Conservation (phyloP, 1,140 invertebrate species). For the Conus ventricosus region DNA sequence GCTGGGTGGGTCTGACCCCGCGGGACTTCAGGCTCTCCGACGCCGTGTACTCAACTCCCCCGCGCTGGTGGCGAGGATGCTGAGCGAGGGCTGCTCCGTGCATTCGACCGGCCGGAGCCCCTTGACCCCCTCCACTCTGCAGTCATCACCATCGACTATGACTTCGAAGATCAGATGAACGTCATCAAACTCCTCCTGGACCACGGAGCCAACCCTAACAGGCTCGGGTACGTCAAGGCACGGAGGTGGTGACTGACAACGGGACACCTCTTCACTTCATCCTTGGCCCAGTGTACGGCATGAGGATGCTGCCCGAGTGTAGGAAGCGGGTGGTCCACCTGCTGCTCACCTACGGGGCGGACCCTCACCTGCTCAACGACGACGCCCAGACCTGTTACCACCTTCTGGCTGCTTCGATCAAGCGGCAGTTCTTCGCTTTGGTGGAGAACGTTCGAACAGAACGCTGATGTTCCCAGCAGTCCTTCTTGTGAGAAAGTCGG, state of each 20-base stretch:
- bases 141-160: not conserved
- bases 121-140: not conserved
- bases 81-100: not conserved
- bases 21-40: not conserved
- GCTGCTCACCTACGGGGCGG: not conserved
- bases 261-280: not conserved
- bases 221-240: not conserved
- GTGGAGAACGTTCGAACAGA: not conserved
- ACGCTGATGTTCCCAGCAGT: no score
- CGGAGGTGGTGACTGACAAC: not conserved
- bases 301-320: not conserved
- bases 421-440: not conserved
- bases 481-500: no score
- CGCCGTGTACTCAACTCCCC: not conserved
- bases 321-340: not conserved
- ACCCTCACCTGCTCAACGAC: not conserved
- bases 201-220: not conserved
- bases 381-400: not conserved
- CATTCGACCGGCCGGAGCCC: not conserved
- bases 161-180: not conserved
- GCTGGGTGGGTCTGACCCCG: not conserved
- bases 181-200: not conserved
- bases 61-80: not conserved
- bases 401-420: not conserved
- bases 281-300: not conserved